Evolutionary conservation across 1,140 invertebrate species (phyloP).

Genomic region (Macrobrachium nipponense): DNA sequence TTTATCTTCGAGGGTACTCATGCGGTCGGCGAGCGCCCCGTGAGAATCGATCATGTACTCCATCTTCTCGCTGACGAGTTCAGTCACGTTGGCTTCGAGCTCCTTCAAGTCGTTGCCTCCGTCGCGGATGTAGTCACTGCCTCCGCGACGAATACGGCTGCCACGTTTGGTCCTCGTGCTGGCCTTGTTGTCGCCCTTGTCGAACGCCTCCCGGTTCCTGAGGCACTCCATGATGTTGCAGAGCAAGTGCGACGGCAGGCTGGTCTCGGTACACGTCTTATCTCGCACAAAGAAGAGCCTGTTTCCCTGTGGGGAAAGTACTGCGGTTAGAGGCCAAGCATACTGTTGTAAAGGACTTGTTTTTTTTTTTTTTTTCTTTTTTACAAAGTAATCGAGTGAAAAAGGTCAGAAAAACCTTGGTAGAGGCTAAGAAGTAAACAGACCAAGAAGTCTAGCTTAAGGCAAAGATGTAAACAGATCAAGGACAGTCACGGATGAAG

Average conservation of each 20-base stretch:
- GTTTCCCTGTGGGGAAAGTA: constrained; percentile 16
- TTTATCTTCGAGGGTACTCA: constrained; percentile 32
- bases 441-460: too few relatives aligned
- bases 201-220: constrained; percentile 25
- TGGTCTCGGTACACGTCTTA: constrained; percentile 32
- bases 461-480: too few relatives aligned
- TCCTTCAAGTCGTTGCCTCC: constrained; percentile 50
- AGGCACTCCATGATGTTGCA: constrained; percentile 50
- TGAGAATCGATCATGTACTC: constrained; percentile 40
- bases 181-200: constrained; percentile 37
- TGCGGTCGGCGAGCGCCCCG: background rate
- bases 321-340: background rate
- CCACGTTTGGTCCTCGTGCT: constrained; percentile 22
- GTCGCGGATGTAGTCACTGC: constrained; percentile 30
- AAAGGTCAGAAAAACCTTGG: too few relatives aligned
- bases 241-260: constrained; percentile 29
- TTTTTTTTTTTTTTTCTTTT: too few relatives aligned
- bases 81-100: constrained; percentile 57
- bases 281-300: constrained; percentile 37
- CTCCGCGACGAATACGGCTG: constrained; percentile 39
- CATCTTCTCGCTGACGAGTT: constrained; percentile 50
- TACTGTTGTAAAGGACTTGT: background rate
- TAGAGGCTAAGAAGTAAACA: too few relatives aligned
- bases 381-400: background rate
- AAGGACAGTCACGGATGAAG: too few relatives aligned